Conservation (phyloP, 1,140 invertebrate genomes). For the Drosophila albomicans region DNA sequence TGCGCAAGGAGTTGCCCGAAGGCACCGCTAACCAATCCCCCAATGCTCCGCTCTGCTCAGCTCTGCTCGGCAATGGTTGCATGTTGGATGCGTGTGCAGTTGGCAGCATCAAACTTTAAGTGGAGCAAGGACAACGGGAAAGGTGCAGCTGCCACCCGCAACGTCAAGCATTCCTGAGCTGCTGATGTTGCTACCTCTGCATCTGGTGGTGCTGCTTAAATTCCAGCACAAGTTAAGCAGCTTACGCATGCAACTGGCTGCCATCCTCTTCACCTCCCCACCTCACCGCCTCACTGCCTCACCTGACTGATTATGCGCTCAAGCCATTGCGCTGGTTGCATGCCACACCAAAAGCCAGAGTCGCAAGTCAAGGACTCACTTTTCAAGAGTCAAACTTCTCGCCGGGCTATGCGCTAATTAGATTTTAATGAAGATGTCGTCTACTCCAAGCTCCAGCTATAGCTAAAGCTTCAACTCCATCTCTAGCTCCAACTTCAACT, state of each 20-base stretch:
- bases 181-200: conserved; percentile 44
- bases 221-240: conserved; percentile 76
- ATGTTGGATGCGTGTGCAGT: conserved; percentile 63
- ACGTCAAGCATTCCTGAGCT: conserved; percentile 62
- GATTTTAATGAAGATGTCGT: conserved; percentile 79
- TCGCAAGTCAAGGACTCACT: conserved; percentile 31
- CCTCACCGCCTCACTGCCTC: conserved; percentile 8
- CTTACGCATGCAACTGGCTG: conserved; percentile 62
- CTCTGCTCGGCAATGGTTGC: neutral
- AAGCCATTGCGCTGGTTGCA: conserved; percentile 10
- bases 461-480: neutral
- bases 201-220: conserved; percentile 47
- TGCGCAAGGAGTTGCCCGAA: conserved; percentile 68
- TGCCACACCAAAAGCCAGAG: conserved; percentile 10
- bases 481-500: neutral
- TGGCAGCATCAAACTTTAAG: conserved; percentile 65
- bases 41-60: neutral
- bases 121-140: conserved; percentile 68
- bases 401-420: conserved; percentile 65
- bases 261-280: neutral
- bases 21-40: conserved; percentile 20
- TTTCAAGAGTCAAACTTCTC: conserved; percentile 26
- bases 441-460: conserved; percentile 19
- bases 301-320: conserved; percentile 56
- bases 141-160: conserved; percentile 17